These are phyloP conservation scores for Aythya baeri DNA, from an alignment of 2,113 vertebrate species.

Conservation along the genomic window DNA sequence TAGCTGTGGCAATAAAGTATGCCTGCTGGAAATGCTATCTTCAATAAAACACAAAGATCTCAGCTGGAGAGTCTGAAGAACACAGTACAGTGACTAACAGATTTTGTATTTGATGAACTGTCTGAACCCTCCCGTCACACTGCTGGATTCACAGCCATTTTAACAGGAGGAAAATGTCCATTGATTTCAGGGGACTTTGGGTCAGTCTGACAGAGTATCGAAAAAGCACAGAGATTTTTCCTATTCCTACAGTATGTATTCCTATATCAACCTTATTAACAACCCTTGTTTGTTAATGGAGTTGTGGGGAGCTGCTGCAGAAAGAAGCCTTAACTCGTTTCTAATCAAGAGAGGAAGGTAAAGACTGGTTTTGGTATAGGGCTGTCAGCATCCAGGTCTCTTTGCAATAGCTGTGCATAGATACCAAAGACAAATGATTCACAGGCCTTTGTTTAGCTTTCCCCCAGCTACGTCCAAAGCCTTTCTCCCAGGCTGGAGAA, in stretches of 20 bases:
- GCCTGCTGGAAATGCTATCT: neutral
- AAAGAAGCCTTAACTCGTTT: neutral
- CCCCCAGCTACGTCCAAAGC: neutral
- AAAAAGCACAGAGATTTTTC: neutral
- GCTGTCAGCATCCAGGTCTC: neutral
- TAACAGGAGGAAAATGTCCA: neutral
- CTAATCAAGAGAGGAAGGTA: neutral
- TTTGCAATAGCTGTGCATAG: neutral
- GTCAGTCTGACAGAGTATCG: neutral
- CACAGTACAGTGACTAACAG: neutral
- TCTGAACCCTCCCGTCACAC: neutral
- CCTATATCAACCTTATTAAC: neutral
- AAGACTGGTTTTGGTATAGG: neutral
- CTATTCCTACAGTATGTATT: neutral
- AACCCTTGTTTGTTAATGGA: neutral
- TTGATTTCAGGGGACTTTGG: neutral
- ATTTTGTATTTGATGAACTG: neutral
- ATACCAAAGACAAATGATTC: neutral
- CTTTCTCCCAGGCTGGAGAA: conserved; percentile 17
- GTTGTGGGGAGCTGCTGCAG: neutral
- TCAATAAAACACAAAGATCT: neutral
- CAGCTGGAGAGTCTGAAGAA: neutral
- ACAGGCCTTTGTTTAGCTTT: conserved; percentile 6
- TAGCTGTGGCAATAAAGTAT: neutral
- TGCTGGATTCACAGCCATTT: neutral